A percentile compares a stretch with the other conserved stretches of the same genome.
Conservation (phyloP, 2,888 invertebrate genomes). For the Orthosia gothica region DNA sequence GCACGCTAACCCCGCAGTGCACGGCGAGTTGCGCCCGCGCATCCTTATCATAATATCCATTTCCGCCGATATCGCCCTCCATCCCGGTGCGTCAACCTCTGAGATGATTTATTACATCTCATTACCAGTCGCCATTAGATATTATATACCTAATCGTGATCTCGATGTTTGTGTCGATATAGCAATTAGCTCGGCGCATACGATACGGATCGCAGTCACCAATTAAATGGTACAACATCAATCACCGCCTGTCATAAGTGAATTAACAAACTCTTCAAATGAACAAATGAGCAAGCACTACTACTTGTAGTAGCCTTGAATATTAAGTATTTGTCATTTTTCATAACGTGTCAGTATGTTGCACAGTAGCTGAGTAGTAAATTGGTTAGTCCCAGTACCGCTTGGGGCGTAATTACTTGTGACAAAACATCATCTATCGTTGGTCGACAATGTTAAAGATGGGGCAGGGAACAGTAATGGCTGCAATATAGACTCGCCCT, state of each 20-base stretch:
- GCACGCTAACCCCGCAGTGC: slow-evolving; percentile 63
- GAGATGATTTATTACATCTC: slow-evolving; percentile 80
- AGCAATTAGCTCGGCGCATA: slow-evolving; percentile 60
- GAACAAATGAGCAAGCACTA: slow-evolving; percentile 63
- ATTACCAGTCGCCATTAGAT: slow-evolving; percentile 76
- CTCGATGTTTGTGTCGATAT: slow-evolving; percentile 69
- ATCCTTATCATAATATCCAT: slow-evolving; percentile 83
- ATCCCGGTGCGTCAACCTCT: slow-evolving; percentile 73
- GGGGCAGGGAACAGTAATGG: slow-evolving; percentile 17
- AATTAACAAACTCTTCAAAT: slow-evolving; percentile 65
- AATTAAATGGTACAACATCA: slow-evolving; percentile 77
- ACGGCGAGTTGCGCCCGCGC: slow-evolving; percentile 71
- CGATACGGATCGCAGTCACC: slow-evolving; percentile 72
- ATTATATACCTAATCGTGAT: slow-evolving; percentile 76
- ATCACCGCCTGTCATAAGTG: slow-evolving; percentile 74
- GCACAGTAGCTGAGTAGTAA: slow-evolving; percentile 50
- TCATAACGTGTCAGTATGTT: slow-evolving; percentile 58
- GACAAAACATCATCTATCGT: slow-evolving; percentile 70
- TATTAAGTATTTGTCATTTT: slow-evolving; percentile 63
- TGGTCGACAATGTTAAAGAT: slow-evolving; percentile 65
- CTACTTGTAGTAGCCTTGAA: slow-evolving; percentile 70
- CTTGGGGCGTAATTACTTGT: slow-evolving; percentile 67
- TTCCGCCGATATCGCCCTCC: slow-evolving; percentile 80
- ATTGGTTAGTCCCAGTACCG: slow-evolving; percentile 56
- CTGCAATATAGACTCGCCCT: slow-evolving; percentile 32